Conservation (phyloP, 1,140 invertebrate genomes). For the Drosophila pectinifera region DNA sequence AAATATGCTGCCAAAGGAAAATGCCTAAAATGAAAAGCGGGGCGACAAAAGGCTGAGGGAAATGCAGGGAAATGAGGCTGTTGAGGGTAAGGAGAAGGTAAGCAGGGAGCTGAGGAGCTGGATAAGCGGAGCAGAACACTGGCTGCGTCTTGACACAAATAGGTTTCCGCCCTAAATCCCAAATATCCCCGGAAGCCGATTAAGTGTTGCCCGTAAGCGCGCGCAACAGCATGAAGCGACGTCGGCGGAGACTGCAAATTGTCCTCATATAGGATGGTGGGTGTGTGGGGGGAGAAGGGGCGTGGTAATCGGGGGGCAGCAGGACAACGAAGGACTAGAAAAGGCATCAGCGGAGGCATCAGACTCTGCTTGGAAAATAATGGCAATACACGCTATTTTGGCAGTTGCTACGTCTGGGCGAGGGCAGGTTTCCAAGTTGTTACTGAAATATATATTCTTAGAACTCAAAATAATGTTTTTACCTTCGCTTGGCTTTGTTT, state of each 20-base stretch:
- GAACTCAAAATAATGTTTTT: no score
- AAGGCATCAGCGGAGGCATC: conserved; percentile 37
- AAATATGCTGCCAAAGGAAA: conserved; percentile 71
- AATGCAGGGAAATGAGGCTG: conserved; percentile 30
- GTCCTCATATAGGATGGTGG: conserved; percentile 36
- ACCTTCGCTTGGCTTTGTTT: no score
- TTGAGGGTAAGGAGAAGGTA: conserved; percentile 8
- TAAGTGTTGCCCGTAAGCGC: conserved; percentile 80
- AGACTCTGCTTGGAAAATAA: conserved; percentile 63
- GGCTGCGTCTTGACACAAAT: conserved; percentile 80
- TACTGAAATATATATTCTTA: background rate
- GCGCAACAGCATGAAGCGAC: conserved; percentile 73
- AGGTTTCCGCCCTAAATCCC: conserved; percentile 82
- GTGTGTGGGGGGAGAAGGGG: no score
- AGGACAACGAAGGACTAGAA: conserved; percentile 34
- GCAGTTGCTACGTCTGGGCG: conserved; percentile 48
- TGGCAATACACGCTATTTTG: conserved; percentile 76
- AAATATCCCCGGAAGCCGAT: conserved; percentile 83
- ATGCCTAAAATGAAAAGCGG: conserved; percentile 73
- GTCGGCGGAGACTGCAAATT: conserved; percentile 63
- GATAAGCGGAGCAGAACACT: conserved; percentile 45
- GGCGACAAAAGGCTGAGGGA: conserved; percentile 29
- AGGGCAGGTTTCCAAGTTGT: conserved; percentile 4
- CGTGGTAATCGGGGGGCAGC: background rate
- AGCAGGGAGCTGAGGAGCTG: conserved; percentile 13